Evolutionary conservation across 1,140 invertebrate genomes (phyloP), one percentile per base, ranked within the genome.

Genomic region (Orussus abietinus): DNA sequence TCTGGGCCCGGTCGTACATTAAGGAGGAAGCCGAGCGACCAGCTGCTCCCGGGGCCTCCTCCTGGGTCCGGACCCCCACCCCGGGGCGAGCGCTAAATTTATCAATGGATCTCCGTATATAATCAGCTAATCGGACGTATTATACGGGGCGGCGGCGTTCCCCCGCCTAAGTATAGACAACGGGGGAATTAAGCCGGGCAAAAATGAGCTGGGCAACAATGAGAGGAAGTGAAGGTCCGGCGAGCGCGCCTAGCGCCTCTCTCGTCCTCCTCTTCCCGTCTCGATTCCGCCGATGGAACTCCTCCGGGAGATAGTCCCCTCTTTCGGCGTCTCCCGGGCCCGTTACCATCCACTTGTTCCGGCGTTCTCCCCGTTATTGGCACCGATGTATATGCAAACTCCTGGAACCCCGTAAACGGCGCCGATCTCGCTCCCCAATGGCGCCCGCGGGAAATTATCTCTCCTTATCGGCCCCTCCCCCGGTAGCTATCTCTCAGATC

Each of bases 181-280:
- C 31, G 13, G 17, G 11, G 43, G 26, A 19, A 38, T 26, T 6
- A 20, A 26, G 18, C 3, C 26, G 14, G 20, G 22, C 25, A 28
- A 30, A 31, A 25, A 21, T 17, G 21, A 31, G 21, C 28, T 21
- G 36, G 30, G 38, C 18, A 57, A 63, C 60, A 63, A 63, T 63
- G 60, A 63, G 52, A 63, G 60, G 60, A 63, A 63, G 58, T 61
- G 54, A 63, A 63, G 60, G 56, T 63, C 58, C 56, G 59, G 61
- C 51, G 58, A 63, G 42, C 53, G 49, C 56, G 53, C 48, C 57
- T 36, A 12, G 13, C 18, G n/a, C n/a, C n/a, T n/a, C n/a, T n/a
- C n/a, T n/a, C n/a, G n/a, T n/a, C n/a, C 21, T 36, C 34, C 52
- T 47, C 54, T 59, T 61, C 53, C 47, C 55, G 58, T 57, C 49